Conservation (phyloP, 2,797 vertebrate species). For the Rhinella marina region DNA sequence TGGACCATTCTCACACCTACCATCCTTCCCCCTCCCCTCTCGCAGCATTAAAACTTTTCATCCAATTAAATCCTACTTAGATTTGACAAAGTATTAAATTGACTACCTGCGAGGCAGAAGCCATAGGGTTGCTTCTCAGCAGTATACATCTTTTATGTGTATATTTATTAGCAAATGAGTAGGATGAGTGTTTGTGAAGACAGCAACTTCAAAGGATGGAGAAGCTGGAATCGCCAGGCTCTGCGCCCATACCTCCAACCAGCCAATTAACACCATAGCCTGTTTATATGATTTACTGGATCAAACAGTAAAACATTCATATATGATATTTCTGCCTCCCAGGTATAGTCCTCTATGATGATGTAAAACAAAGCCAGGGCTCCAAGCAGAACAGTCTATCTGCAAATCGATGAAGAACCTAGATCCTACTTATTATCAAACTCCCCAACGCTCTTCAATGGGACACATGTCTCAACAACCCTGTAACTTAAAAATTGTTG, state of each 20-base stretch:
- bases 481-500: not conserved
- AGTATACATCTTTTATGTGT: not conserved
- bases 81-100: conserved; percentile 8
- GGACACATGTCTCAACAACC: not conserved
- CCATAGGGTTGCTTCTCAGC: not conserved
- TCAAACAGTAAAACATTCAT: not conserved
- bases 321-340: not conserved
- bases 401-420: not conserved
- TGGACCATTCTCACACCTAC: not conserved
- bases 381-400: not conserved
- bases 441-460: not conserved
- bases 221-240: not conserved
- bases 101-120: not conserved
- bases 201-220: not conserved
- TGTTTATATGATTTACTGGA: not conserved
- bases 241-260: not conserved
- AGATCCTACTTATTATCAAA: not conserved
- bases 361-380: not conserved
- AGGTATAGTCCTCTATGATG: not conserved
- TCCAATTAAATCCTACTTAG: conserved; percentile 7
- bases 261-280: not conserved
- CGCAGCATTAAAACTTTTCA: not conserved
- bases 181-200: conserved; percentile 4
- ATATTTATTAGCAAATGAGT: not conserved
- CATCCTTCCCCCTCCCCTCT: not conserved